These are phyloP conservation scores for Callosobruchus maculatus DNA, from an alignment of 2,888 invertebrate species.

Conservation along the genomic window DNA sequence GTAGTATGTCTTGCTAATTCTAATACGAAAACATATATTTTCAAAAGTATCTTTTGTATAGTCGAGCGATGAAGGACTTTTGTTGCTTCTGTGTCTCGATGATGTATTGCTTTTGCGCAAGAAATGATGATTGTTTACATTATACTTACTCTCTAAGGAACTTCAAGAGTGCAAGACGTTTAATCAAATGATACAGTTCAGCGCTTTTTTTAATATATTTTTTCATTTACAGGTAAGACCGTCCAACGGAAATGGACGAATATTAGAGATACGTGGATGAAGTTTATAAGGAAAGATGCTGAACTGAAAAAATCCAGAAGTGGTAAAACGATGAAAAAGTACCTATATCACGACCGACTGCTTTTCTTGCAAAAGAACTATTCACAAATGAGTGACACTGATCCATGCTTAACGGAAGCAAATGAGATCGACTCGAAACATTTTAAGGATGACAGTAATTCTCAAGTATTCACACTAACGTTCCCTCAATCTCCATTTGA, in stretches of 20 bases:
- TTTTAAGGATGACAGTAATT: background rate
- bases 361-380: background rate
- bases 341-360: background rate
- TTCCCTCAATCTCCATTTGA: background rate
- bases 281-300: background rate
- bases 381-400: background rate
- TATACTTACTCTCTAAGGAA: too few species aligned
- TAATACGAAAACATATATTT: too few species aligned
- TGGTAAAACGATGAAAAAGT: background rate
- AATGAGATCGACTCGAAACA: background rate
- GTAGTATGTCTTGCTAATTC: too few species aligned
- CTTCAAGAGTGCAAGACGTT: too few species aligned
- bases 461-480: background rate
- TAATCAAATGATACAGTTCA: too few species aligned
- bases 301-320: background rate
- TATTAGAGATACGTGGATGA: background rate
- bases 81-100: too few species aligned
- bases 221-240: background rate
- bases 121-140: too few species aligned
- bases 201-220: too few species aligned
- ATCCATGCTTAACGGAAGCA: background rate
- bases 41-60: too few species aligned
- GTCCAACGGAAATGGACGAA: background rate
- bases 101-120: too few species aligned
- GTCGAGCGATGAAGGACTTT: too few species aligned